Evolutionary conservation across 1,140 invertebrate genomes (phyloP), one percentile per base, ranked within the genome.

Genomic region (Arion vulgaris): DNA sequence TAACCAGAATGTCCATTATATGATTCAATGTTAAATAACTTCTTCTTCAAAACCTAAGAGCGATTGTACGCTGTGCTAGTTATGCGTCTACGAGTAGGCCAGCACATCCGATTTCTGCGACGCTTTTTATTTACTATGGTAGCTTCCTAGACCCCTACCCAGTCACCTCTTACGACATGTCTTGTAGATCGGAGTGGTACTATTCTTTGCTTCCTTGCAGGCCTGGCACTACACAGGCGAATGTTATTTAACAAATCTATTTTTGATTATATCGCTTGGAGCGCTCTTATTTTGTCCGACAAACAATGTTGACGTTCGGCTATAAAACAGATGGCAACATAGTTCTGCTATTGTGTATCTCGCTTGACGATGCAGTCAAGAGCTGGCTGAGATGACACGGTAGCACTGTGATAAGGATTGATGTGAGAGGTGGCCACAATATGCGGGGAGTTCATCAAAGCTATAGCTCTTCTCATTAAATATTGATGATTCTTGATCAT

Each of bases 391-490:
- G 78, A 80, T 71, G 23, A 13, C 23, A 73, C 23, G 1, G 9
- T 38, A 23, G 38, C n/a, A 41, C n/a, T 19, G 23, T 57, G 53
- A n/a, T 57, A 57, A n/a, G 2, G 23, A 57, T 57, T 57, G 53
- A 57, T 57, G 9, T 2, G 53, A 57, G 53, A 57, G 53, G 19
- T 15, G 53, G 53, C 53, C 15, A n/a, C 26, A 19, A n/a, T 57
- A n/a, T n/a, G 39, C 2, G 23, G 72, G 38, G 15, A 15, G 13
- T 74, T 74, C 38, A 74, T 74, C 72, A 74, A 41, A 41, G 72
- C 45, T 74, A 17, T 74, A 11, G 72, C 38, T 26, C 38, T 28
- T 45, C 39, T 45, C 72, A 74, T 74, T 74, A 74, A 74, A 74
- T 74, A 74, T 74, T 74, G 72, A 74, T 39, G 72, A 71, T 36